These are phyloP conservation scores for Eonycteris spelaea DNA, from an alignment of 2,113 vertebrate species.

Conservation along the genomic window DNA sequence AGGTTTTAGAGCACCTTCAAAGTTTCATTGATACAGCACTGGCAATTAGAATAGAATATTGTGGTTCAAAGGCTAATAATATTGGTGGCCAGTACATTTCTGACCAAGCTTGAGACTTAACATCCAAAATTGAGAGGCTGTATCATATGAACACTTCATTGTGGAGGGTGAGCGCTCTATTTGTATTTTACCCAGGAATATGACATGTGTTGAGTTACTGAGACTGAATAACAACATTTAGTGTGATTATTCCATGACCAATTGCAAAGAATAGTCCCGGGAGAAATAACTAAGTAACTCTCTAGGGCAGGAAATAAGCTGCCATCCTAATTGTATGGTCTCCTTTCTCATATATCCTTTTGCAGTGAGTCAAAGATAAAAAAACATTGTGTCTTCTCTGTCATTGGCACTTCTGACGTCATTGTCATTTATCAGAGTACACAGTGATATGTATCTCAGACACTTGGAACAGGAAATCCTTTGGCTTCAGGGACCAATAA, in stretches of 20 bases:
- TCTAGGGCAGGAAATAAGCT: not conserved
- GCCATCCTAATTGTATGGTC: fast-evolving
- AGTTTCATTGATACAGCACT: not conserved
- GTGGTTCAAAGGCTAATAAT: not conserved
- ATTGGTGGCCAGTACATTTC: not conserved
- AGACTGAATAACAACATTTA: not conserved
- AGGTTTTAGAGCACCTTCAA: not conserved
- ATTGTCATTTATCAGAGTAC: not conserved
- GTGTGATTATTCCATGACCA: not conserved
- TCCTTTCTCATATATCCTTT: not conserved
- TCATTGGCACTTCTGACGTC: not conserved
- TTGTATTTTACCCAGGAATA: not conserved
- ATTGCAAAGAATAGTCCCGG: not conserved
- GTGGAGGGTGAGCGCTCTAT: not conserved
- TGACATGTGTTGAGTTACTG: not conserved
- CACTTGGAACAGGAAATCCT: constrained; percentile 44
- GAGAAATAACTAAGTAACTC: not conserved
- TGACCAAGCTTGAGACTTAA: not conserved
- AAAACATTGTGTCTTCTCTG: not conserved
- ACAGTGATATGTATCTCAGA: not conserved
- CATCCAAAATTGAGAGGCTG: not conserved
- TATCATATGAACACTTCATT: not conserved
- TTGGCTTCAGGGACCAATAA: not conserved
- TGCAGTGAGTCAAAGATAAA: not conserved
- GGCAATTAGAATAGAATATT: not conserved